A percentile compares a stretch with the other conserved stretches of the same genome.
Evolutionary conservation across 2,797 vertebrate genomes (phyloP).

Genomic region (Stomatorhinus walkeri): DNA sequence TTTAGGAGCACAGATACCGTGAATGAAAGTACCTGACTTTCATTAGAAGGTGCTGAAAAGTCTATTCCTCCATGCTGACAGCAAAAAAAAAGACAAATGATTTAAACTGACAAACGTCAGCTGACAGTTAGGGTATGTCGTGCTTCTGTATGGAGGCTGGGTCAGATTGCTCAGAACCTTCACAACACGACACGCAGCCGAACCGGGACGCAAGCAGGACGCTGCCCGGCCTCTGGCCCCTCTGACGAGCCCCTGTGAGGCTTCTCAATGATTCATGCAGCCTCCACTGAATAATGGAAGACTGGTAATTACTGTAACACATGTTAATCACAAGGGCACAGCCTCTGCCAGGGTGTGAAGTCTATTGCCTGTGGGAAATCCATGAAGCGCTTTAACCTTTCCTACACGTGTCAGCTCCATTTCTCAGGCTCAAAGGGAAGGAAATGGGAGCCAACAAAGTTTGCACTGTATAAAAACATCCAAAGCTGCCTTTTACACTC

Average conservation of each 20-base stretch:
- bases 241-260: conserved; percentile 45
- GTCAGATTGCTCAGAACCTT: neutral
- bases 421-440: neutral
- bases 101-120: neutral
- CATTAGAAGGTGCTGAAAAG: neutral
- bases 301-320: conserved; percentile 54
- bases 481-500: neutral
- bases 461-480: neutral
- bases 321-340: conserved; percentile 49
- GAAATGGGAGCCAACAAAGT: neutral
- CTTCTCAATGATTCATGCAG: conserved; percentile 60
- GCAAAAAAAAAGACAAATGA: neutral
- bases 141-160: neutral
- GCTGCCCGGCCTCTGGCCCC: conserved; percentile 22
- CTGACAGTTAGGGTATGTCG: neutral
- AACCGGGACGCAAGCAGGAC: neutral
- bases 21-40: neutral
- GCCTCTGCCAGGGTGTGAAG: conserved; percentile 43
- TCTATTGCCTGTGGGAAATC: conserved; percentile 36
- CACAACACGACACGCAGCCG: neutral
- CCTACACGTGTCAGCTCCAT: neutral
- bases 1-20: neutral
- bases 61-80: neutral
- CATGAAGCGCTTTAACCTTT: neutral
- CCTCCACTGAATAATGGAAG: conserved; percentile 58